Conservation (phyloP, 2,888 invertebrate species). For the Merodon equestris region DNA sequence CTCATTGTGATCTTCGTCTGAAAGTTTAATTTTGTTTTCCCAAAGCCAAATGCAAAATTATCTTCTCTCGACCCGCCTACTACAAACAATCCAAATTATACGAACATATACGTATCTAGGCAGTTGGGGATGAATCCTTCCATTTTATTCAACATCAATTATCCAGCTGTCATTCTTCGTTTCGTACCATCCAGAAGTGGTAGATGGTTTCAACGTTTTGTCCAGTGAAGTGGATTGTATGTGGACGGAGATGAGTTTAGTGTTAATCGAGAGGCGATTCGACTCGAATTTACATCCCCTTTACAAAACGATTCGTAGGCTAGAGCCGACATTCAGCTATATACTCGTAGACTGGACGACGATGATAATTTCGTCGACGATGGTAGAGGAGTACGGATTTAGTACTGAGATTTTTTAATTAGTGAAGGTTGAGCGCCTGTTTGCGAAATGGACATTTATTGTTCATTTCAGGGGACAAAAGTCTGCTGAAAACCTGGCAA, state of each 20-base stretch:
- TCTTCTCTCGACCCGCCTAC: slow-evolving; percentile 4
- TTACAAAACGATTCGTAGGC: slow-evolving; percentile 20
- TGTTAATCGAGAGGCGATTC: slow-evolving; percentile 56
- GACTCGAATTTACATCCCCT: slow-evolving; percentile 47
- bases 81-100: background rate
- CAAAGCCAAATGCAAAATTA: slow-evolving; percentile 46
- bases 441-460: slow-evolving; percentile 12
- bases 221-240: slow-evolving; percentile 3
- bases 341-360: slow-evolving; percentile 22
- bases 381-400: slow-evolving; percentile 11
- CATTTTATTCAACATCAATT: slow-evolving; percentile 63
- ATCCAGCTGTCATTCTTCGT: slow-evolving; percentile 57
- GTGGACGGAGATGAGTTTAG: slow-evolving; percentile 3
- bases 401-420: slow-evolving; percentile 42
- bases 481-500: no score
- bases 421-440: slow-evolving; percentile 38
- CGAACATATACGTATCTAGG: slow-evolving; percentile 4
- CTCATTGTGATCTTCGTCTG: slow-evolving; percentile 57
- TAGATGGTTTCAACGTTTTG: slow-evolving; percentile 30
- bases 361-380: slow-evolving; percentile 45
- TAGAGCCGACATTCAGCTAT: background rate
- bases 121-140: slow-evolving; percentile 36
- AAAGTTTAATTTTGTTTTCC: slow-evolving; percentile 55
- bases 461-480: background rate
- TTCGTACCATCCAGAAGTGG: slow-evolving; percentile 25